Evolutionary conservation across 1,140 invertebrate species (phyloP).

Genomic region (Hyles vespertilio): DNA sequence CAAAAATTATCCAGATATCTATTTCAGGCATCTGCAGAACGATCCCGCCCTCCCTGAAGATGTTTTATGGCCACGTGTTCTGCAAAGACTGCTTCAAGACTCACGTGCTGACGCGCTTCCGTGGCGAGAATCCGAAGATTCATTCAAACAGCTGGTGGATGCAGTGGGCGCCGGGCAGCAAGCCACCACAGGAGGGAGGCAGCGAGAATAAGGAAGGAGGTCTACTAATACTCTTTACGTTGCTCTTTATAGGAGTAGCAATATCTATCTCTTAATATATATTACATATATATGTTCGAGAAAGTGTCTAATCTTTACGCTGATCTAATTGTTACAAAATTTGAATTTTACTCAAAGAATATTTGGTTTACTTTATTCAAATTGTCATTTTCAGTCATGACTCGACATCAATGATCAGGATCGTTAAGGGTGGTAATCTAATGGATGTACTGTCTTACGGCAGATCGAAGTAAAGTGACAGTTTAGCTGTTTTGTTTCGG

Average conservation of each 20-base stretch:
- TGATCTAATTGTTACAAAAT: neutral
- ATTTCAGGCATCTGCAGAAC: constrained; percentile 52
- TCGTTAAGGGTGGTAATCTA: too few species aligned
- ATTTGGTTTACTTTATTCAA: too few species aligned
- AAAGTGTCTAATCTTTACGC: neutral
- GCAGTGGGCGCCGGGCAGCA: constrained; percentile 46
- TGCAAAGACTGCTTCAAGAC: constrained; percentile 60
- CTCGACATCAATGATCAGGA: too few species aligned
- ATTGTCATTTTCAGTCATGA: too few species aligned
- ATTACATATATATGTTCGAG: too few species aligned
- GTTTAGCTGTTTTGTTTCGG: too few species aligned
- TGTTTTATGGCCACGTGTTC: constrained; percentile 66
- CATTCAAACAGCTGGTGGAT: constrained; percentile 62
- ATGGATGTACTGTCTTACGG: too few species aligned
- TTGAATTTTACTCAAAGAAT: too few species aligned
- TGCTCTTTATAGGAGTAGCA: neutral
- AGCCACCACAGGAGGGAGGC: constrained; percentile 21
- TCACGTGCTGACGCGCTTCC: constrained; percentile 46
- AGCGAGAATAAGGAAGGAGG: constrained; percentile 13
- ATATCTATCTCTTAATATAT: too few species aligned
- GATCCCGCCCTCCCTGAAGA: constrained; percentile 51
- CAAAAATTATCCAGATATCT: neutral
- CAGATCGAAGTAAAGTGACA: too few species aligned
- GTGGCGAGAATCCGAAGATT: constrained; percentile 37
- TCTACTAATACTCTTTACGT: neutral